A percentile compares a stretch with the other conserved stretches of the same genome.
Conservation (phyloP, 2,797 vertebrate species). For the Erithacus rubecula region DNA sequence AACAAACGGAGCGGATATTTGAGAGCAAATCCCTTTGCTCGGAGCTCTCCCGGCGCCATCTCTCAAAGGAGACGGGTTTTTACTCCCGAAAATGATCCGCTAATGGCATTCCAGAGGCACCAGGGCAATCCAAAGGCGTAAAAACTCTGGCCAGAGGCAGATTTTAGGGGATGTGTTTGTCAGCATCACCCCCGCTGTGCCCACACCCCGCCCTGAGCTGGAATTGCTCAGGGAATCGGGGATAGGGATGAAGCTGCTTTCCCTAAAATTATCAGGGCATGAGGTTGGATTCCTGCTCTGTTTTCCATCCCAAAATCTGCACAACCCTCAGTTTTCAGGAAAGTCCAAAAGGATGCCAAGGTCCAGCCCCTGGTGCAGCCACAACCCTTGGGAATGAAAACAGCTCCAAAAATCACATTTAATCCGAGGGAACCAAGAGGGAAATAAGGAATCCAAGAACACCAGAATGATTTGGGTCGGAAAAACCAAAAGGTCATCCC, state of each 20-base stretch:
- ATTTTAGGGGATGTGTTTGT: neutral
- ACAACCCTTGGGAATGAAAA: neutral
- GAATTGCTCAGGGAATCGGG: neutral
- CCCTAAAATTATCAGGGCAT: rapidly evolving
- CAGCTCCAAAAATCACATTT: neutral
- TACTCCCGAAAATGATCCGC: neutral
- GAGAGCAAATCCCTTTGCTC: neutral
- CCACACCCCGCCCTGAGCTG: rapidly evolving
- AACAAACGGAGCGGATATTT: neutral
- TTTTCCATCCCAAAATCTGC: neutral
- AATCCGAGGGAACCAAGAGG: neutral
- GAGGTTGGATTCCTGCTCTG: rapidly evolving
- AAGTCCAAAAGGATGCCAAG: rapidly evolving
- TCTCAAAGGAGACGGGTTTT: neutral
- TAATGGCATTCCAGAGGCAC: neutral
- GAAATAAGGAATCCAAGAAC: neutral
- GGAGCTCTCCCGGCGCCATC: neutral
- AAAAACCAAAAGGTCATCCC: neutral
- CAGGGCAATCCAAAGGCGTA: neutral
- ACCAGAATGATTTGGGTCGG: rapidly evolving
- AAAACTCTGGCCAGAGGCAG: neutral
- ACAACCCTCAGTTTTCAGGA: rapidly evolving
- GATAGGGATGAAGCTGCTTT: neutral
- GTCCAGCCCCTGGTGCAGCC: neutral
- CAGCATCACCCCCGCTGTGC: neutral